A percentile compares a stretch with the other conserved stretches of the same genome.
Conservation (phyloP, 1,140 invertebrate species). For the Temnothorax longispinosus region DNA sequence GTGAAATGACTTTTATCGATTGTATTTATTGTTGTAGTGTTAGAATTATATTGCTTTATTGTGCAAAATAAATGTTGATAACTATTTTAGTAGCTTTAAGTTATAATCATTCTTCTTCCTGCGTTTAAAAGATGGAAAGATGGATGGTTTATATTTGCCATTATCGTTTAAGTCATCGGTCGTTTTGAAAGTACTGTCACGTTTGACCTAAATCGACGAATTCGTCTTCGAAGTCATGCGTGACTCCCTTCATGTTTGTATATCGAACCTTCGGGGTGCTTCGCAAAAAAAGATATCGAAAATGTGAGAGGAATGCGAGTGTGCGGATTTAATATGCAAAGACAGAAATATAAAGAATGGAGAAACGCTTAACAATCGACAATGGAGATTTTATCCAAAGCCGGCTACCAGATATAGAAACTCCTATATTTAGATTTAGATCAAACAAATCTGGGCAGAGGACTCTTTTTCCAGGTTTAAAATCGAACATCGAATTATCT, state of each 20-base stretch:
- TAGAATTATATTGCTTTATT: background rate
- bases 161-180: conserved; percentile 21
- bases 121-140: background rate
- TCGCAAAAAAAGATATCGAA: conserved; percentile 24
- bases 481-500: background rate
- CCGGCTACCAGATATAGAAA: background rate
- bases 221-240: conserved; percentile 53
- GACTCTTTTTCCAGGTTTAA: background rate
- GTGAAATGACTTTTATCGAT: background rate
- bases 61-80: background rate
- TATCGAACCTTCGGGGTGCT: conserved; percentile 1
- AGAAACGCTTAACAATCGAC: background rate
- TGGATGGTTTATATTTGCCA: conserved; percentile 11
- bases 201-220: conserved; percentile 51
- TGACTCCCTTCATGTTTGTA: conserved; percentile 40
- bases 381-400: background rate
- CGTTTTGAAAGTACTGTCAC: conserved; percentile 45
- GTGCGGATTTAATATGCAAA: conserved; percentile 20
- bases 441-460: background rate
- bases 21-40: background rate
- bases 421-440: background rate
- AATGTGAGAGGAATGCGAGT: conserved; percentile 32
- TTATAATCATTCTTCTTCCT: conserved; percentile 7
- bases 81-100: background rate
- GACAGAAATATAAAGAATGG: background rate